Percentiles rank a stretch among this genome's conserved stretches.
Conservation (phyloP, 2,888 invertebrate genomes). For the Diplazon laetatorius region DNA sequence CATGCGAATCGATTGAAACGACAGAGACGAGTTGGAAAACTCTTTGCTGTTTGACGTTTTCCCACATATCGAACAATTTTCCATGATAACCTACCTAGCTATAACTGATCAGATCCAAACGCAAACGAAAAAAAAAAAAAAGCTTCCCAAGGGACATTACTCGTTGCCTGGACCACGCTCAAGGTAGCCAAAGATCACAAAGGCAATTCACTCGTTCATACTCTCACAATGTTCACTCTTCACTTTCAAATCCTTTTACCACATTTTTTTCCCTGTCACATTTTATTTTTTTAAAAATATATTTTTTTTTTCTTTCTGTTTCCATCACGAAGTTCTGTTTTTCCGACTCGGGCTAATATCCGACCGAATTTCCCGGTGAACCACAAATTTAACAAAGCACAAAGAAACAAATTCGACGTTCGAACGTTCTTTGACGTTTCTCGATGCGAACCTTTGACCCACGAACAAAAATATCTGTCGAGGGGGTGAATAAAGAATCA, state of each 20-base stretch:
- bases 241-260: slow-evolving; percentile 7
- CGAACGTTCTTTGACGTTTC: too few species aligned
- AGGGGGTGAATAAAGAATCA: too few species aligned
- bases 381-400: too few species aligned
- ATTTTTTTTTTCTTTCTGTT: slow-evolving; percentile 33
- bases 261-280: slow-evolving; percentile 12
- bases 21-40: not conserved
- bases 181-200: slow-evolving; percentile 55
- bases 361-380: slow-evolving; percentile 18
- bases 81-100: not conserved
- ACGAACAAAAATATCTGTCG: too few species aligned
- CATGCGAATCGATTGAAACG: not conserved
- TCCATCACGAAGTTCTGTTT: slow-evolving; percentile 2
- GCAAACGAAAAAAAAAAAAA: slow-evolving; percentile 20
- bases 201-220: slow-evolving; percentile 37
- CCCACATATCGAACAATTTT: not conserved
- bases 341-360: slow-evolving; percentile 52
- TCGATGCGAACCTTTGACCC: too few species aligned
- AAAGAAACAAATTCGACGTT: too few species aligned
- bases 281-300: too few species aligned
- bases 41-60: slow-evolving; percentile 3
- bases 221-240: slow-evolving; percentile 14
- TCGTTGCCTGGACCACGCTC: slow-evolving; percentile 42
- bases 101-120: not conserved
- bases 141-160: slow-evolving; percentile 46